Evolutionary conservation across 2,113 vertebrate species (phyloP).

Genomic region (Petromus typicus): DNA sequence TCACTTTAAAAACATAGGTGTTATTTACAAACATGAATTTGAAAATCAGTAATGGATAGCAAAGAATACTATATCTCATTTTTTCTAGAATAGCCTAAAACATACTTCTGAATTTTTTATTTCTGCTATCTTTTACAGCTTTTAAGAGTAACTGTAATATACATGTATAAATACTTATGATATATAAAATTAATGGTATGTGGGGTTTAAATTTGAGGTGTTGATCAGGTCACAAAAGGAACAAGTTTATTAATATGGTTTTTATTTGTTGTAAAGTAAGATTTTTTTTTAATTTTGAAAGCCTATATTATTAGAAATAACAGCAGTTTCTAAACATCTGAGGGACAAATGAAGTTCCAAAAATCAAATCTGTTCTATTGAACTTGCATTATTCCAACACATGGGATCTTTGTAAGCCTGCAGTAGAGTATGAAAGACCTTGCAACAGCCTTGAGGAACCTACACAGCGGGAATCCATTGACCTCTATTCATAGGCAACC

Average conservation of each 20-base stretch:
- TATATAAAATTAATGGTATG: background rate
- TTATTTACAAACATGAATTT: constrained; percentile 15
- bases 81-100: background rate
- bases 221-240: background rate
- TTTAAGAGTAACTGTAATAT: background rate
- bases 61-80: background rate
- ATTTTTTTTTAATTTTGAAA: constrained; percentile 60
- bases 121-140: background rate
- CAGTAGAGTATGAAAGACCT: background rate
- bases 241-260: background rate
- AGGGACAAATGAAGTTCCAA: constrained; percentile 29
- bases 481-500: background rate
- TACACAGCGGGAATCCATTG: background rate
- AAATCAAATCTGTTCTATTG: constrained; percentile 36
- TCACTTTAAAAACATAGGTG: background rate
- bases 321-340: constrained; percentile 12
- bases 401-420: background rate
- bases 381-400: background rate
- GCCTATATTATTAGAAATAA: constrained; percentile 40
- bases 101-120: background rate
- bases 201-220: background rate
- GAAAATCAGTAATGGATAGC: background rate
- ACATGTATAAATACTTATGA: background rate
- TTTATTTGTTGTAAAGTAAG: background rate
- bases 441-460: background rate